Conservation (phyloP, 2,113 vertebrate genomes). For the Sorex araneus region DNA sequence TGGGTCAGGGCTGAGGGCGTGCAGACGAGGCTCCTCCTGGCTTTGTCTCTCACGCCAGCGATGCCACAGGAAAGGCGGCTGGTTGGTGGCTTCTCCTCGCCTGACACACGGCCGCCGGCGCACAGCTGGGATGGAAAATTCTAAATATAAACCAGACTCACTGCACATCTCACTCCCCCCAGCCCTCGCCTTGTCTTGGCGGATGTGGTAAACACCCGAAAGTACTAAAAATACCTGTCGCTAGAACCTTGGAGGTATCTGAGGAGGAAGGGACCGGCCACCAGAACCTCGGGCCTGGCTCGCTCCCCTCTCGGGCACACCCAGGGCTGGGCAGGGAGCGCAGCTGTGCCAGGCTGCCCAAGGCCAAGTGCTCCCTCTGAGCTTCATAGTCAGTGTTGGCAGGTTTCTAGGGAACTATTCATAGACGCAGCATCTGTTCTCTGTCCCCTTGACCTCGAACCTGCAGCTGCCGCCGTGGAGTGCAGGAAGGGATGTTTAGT, state of each 20-base stretch:
- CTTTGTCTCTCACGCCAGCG: rapidly evolving
- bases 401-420: constrained; percentile 73
- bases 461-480: constrained; percentile 66
- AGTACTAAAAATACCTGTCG: constrained; percentile 73
- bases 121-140: constrained; percentile 70
- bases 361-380: constrained; percentile 41
- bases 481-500: background rate
- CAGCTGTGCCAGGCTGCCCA: background rate
- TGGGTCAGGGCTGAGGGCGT: background rate
- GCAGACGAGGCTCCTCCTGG: rapidly evolving
- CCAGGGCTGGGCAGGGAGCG: background rate
- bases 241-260: background rate
- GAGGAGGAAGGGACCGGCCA: constrained; percentile 29
- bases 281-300: rapidly evolving
- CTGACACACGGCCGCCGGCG: background rate
- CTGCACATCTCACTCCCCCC: constrained; percentile 34
- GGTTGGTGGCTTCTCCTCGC: background rate
- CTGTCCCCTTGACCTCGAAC: constrained; percentile 71
- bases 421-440: background rate
- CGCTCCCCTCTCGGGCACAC: background rate
- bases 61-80: background rate
- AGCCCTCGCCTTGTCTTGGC: constrained; percentile 29
- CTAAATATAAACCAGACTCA: constrained; percentile 62
- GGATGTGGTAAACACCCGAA: constrained; percentile 66
- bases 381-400: constrained; percentile 47